Evolutionary conservation across 2,888 invertebrate genomes (phyloP).

Genomic region (Carpatolechia fugitivella): DNA sequence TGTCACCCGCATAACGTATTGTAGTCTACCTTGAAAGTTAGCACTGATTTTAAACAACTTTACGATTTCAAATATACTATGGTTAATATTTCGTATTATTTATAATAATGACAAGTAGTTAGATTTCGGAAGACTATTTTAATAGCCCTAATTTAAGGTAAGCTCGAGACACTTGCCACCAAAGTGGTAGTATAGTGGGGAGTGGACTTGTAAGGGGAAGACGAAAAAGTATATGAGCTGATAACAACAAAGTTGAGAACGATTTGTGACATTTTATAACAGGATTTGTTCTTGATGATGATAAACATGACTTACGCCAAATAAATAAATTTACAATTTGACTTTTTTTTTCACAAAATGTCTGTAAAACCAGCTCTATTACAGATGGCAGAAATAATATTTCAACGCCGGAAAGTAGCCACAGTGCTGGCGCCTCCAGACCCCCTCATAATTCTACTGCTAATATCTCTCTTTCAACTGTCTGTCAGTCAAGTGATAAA

Average conservation of each 20-base stretch:
- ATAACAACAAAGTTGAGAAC: too few relatives aligned
- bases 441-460: constrained; percentile 51
- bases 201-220: too few relatives aligned
- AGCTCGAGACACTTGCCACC: too few relatives aligned
- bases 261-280: too few relatives aligned
- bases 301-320: neutral
- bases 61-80: neutral
- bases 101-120: neutral
- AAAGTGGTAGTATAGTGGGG: too few relatives aligned
- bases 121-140: too few relatives aligned
- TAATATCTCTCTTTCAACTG: constrained; percentile 45
- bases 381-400: constrained; percentile 73
- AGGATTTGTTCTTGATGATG: neutral
- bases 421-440: constrained; percentile 53
- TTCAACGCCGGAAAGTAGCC: constrained; percentile 58
- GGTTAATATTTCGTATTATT: neutral
- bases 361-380: constrained; percentile 24
- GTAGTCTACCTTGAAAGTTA: constrained; percentile 2
- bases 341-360: too few relatives aligned
- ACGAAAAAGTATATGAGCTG: too few relatives aligned
- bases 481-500: constrained; percentile 80
- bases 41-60: too few relatives aligned
- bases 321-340: too few relatives aligned
- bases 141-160: too few relatives aligned
- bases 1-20: too few relatives aligned